Base-by-base conservation (phyloP, 2,113 vertebrate species). In the Macquaria ambigua region DNA sequence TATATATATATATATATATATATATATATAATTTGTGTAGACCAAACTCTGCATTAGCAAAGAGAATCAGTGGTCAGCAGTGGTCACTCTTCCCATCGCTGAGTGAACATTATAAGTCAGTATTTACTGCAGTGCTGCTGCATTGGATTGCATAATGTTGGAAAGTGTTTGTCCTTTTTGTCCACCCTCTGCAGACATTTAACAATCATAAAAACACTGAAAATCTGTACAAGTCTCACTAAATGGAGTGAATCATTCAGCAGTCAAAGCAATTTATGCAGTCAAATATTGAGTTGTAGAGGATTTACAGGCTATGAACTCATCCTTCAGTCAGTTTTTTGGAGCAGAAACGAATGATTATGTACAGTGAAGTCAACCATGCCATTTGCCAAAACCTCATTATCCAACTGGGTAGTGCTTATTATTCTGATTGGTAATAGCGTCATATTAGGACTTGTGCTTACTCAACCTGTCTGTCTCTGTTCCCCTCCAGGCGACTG, bases 401-500 rank as follows among this genome's bases (percentile, higher is more conserved):
- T 39, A 84, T 82, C 80, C 66, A 62, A 1, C 56, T 67, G 62
- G 25, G 67, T 79, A 66, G 20, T 52, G 2, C 56, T 69, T 70
- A 31, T 46, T 58, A 34, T 62, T 77, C 52, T 78, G 34, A 53
- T 67, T 59, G 3, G 12, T 56, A 20, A 72, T 53, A 18, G 18
- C 50, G 31, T 69, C 9, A 18, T 28, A 75, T 67, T 16, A 18
- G 9, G 63, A 15, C 56, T 25, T 37, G 11, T 46, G 7, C 31
- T 41, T 6, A 73, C 37, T 81, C 25, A 41, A 20, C 50, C 25
- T n/a, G 1, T 77, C 8, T 28, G 1, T 75, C 8, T 66, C 34
- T 31, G 3, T 59, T 21, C 8, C 14, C 43, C 62, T 50, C 25
- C 94, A 99, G 98, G 95, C 95, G 74, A 99, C 98, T 0, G 97